Evolutionary conservation across 2,797 vertebrate species (phyloP).

Genomic region (Columba guinea): DNA sequence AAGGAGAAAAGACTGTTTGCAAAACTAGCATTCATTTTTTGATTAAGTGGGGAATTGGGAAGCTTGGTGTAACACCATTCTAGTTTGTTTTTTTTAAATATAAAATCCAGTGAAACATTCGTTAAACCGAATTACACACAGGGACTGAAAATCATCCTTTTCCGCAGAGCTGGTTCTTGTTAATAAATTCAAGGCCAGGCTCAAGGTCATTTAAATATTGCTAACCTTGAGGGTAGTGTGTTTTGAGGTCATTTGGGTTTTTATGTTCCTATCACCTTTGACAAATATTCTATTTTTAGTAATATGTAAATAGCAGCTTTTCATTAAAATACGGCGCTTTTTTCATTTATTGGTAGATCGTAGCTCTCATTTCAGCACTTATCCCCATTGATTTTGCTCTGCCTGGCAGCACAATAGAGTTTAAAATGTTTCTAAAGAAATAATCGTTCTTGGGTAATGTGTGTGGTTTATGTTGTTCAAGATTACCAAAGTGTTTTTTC

Average conservation of each 20-base stretch:
- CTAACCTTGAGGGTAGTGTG: neutral
- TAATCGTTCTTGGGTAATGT: neutral
- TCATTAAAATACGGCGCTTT: neutral
- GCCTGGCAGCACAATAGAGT: neutral
- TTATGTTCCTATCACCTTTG: neutral
- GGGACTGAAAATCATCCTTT: neutral
- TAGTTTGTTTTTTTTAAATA: neutral
- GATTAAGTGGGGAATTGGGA: neutral
- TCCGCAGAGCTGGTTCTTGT: neutral
- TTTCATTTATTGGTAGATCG: neutral
- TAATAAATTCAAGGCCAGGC: slow-evolving; percentile 15
- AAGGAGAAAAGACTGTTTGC: neutral
- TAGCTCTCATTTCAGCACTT: neutral
- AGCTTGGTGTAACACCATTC: neutral
- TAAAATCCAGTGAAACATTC: neutral
- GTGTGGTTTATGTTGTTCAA: neutral
- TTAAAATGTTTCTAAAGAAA: neutral
- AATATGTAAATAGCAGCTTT: neutral
- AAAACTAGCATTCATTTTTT: neutral
- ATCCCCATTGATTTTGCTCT: neutral
- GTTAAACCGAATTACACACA: neutral
- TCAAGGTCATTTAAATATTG: slow-evolving; percentile 50
- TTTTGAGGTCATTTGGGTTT: fast-evolving
- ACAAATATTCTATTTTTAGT: neutral
- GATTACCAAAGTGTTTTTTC: neutral